Conservation (phyloP, 2,113 vertebrate species). For the Potamarius usumacintae region DNA sequence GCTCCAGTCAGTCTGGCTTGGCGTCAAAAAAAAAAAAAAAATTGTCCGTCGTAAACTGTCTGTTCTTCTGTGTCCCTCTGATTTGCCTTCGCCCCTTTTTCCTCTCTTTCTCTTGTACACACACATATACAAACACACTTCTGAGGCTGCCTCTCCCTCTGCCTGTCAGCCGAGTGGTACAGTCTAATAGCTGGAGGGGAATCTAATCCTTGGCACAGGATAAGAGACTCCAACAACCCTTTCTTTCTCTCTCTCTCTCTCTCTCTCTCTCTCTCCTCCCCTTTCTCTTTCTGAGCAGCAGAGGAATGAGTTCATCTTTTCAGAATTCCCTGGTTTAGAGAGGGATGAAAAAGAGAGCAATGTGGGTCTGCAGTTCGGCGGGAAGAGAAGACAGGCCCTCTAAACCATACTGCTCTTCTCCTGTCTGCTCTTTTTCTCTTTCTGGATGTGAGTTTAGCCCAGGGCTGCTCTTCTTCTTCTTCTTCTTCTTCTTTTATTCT, state of each 20-base stretch:
- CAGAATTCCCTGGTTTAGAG: conserved; percentile 66
- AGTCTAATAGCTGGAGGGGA: conserved; percentile 77
- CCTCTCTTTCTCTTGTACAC: conserved; percentile 13
- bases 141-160: conserved; percentile 53
- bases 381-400: conserved; percentile 67
- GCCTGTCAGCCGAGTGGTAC: conserved; percentile 70
- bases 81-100: not conserved
- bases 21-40: conserved; percentile 17
- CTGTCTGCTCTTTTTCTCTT: conserved; percentile 29
- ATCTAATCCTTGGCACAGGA: conserved; percentile 76
- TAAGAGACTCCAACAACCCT: conserved; percentile 66
- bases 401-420: conserved; percentile 57
- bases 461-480: conserved; percentile 46
- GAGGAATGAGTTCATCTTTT: conserved; percentile 70
- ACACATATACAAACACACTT: conserved; percentile 22
- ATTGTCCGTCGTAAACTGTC: conserved; percentile 31
- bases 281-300: conserved; percentile 62
- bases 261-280: conserved; percentile 54
- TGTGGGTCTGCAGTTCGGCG: conserved; percentile 63
- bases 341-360: conserved; percentile 67
- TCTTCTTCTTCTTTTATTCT: conserved; percentile 42
- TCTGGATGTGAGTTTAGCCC: conserved; percentile 42
- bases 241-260: conserved; percentile 56
- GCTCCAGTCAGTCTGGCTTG: conserved; percentile 29
- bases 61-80: not conserved